Evolutionary conservation across 2,888 invertebrate genomes (phyloP).

Genomic region (Sicus ferrugineus): DNA sequence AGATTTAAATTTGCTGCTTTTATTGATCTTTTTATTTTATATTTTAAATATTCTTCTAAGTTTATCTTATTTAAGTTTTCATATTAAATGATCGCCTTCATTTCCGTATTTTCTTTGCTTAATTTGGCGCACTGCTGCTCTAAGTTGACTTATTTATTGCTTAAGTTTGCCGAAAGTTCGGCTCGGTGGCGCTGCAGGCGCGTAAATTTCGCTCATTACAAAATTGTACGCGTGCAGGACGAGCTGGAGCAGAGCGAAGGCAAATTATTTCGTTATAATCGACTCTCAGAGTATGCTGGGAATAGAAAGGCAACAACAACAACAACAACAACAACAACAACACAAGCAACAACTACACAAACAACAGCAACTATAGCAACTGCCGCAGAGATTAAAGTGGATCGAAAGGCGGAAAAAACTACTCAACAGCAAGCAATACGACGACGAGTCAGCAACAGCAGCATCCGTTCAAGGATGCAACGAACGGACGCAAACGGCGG

Average conservation of each 20-base stretch:
- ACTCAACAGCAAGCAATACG: background rate
- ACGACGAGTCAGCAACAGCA: slow-evolving; percentile 5
- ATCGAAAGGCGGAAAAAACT: background rate
- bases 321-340: slow-evolving; percentile 10
- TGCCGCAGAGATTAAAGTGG: background rate
- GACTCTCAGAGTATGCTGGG: background rate
- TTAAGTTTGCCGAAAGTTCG: no score
- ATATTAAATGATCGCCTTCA: background rate
- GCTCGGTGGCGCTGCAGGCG: no score
- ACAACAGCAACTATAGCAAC: background rate
- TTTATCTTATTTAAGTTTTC: no score
- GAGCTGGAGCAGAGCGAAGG: background rate
- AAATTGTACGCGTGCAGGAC: background rate
- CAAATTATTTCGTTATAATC: slow-evolving; percentile 1
- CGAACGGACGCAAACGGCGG: background rate
- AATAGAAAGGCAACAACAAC: background rate
- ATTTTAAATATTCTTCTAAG: no score
- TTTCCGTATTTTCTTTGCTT: background rate
- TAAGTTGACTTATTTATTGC: no score
- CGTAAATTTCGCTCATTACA: background rate
- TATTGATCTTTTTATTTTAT: no score
- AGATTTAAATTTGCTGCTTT: no score
- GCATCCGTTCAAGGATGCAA: background rate
- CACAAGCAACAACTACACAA: background rate
- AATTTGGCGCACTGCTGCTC: no score